Base-by-base conservation (phyloP, 2,113 vertebrate genomes). In the Labeo catla region DNA sequence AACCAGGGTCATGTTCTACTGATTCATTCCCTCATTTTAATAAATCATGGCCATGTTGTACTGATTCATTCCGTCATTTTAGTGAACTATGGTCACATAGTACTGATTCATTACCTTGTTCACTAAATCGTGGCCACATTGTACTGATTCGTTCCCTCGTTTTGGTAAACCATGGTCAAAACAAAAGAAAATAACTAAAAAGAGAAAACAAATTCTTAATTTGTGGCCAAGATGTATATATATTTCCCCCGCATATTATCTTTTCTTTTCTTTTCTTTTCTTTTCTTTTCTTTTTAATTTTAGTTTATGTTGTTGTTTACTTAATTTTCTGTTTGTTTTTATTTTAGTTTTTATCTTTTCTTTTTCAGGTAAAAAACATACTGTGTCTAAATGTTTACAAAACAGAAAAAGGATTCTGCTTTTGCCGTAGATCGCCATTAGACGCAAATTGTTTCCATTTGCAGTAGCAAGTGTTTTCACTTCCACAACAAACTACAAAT, bases 371-470 rank as follows among this genome's bases (percentile, higher is more conserved):
- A 1, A 21, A 21, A 66, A 49, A 28, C n/a, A 81, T 68, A 68
- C 23, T 82, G 61, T 82, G 63, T 36, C 10, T 23, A 70, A 52
- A 52, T n/a, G 63, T 70, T 82, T 82, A 52, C 63, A 82, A 82
- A 68, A 68, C 6, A 52, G n/a, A n/a, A 68, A 73, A 52, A 39
- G 0, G 16, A 70, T 68, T 68, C 13, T 52, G 23, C 15, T 52
- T n/a, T 68, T 52, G 65, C 19, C 52, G 80, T 70, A 28, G 43
- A 50, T 21, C 8, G 16, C 10, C 5, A 39, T 79, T n/a, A 43
- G 16, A 79, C 0, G 11, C 6, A 19, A 57, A 4, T 52, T 34
- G 36, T 70, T 82, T 49, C 43, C 43, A 2, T 45, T 15, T 47
- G 49, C 45, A 23, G 6, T 74, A 15, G 45, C 72, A 74, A 74